Percentiles rank a stretch among this genome's conserved stretches.
These are phyloP conservation scores for Baronia brevicornis DNA, from an alignment of 2,888 invertebrate genomes.

Conservation along the genomic window DNA sequence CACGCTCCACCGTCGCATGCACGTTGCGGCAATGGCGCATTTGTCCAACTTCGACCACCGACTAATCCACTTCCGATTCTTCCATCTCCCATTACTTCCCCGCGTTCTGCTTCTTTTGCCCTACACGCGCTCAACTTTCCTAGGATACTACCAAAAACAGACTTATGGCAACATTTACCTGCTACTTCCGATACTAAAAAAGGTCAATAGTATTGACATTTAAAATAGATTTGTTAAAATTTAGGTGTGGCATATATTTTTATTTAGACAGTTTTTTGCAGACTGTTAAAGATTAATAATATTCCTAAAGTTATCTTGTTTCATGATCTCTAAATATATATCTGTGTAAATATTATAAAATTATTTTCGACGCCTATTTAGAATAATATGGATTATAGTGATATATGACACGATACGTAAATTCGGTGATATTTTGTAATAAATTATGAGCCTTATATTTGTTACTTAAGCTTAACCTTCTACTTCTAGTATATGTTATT, in stretches of 20 bases:
- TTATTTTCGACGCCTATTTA: constrained; percentile 29
- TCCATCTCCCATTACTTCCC: constrained; percentile 43
- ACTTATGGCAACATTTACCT: constrained; percentile 53
- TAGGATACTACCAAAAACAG: constrained; percentile 59
- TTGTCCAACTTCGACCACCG: constrained; percentile 61
- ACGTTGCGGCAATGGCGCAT: constrained; percentile 66
- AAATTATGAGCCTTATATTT: constrained; percentile 53
- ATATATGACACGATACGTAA: constrained; percentile 69
- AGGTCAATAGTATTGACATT: constrained; percentile 34
- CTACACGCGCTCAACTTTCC: constrained; percentile 58
- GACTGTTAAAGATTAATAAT: constrained; percentile 39
- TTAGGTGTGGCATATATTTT: no score
- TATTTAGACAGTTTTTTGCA: no score
- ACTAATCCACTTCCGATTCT: constrained; percentile 29
- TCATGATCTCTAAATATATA: constrained; percentile 57
- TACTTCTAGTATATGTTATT: constrained; percentile 44
- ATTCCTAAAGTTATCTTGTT: constrained; percentile 30
- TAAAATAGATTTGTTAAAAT: no score
- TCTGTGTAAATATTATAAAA: constrained; percentile 43
- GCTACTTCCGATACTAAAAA: constrained; percentile 50
- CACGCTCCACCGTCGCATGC: constrained; percentile 66
- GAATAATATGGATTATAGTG: constrained; percentile 51
- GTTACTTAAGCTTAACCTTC: constrained; percentile 30
- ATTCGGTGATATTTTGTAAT: constrained; percentile 67
- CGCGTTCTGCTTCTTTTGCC: constrained; percentile 45